These are phyloP conservation scores for Gryllus longicercus DNA, from an alignment of 2,888 invertebrate genomes.

Conservation along the genomic window DNA sequence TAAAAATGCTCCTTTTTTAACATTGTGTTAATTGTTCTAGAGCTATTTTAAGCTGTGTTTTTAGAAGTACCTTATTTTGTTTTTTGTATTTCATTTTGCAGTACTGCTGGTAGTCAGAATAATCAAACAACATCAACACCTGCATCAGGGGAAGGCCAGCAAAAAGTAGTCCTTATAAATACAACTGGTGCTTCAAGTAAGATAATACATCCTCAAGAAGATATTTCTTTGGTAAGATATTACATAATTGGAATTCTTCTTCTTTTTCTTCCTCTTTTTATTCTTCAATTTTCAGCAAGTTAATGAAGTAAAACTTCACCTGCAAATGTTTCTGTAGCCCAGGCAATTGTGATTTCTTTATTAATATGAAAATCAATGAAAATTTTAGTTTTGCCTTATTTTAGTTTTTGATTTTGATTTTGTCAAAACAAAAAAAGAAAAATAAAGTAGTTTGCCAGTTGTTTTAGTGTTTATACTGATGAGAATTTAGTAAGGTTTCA, in stretches of 20 bases:
- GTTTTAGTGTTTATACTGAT: too few relatives aligned
- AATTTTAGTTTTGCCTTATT: too few relatives aligned
- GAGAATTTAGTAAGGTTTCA: too few relatives aligned
- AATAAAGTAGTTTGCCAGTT: too few relatives aligned
- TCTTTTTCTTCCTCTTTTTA: conserved; percentile 3
- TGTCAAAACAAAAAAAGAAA: too few relatives aligned
- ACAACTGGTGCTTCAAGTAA: conserved; percentile 81
- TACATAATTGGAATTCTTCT: neutral
- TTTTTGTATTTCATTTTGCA: conserved; percentile 22
- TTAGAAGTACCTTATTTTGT: too few relatives aligned
- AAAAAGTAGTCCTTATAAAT: conserved; percentile 59
- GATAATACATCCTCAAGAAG: conserved; percentile 91
- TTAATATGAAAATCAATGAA: too few relatives aligned
- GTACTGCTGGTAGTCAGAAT: conserved; percentile 31
- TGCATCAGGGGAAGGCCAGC: conserved; percentile 40
- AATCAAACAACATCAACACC: conserved; percentile 31
- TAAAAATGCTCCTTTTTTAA: too few relatives aligned
- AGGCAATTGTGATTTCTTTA: too few relatives aligned
- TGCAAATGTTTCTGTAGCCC: too few relatives aligned
- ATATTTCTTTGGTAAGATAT: conserved; percentile 67
- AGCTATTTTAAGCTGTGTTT: neutral
- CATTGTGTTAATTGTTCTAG: neutral
- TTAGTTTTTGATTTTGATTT: too few relatives aligned
- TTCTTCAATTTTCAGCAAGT: neutral
- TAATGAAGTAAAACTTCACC: too few relatives aligned